Base-by-base conservation (phyloP, 2,888 invertebrate species). In the Thereva unica region DNA sequence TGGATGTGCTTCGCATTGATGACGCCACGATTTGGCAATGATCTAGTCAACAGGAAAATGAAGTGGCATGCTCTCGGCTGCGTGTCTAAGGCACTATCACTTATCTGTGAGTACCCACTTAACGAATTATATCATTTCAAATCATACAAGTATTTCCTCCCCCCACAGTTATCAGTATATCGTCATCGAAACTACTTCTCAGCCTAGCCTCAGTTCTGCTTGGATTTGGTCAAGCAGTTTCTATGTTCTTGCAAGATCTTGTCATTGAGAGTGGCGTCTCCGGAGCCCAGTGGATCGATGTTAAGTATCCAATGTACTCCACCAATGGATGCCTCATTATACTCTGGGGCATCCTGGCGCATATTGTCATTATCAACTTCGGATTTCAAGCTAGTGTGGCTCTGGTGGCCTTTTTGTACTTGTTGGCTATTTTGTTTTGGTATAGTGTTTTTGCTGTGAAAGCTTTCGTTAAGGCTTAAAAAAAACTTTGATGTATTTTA, bases 1-100 rank as follows among this genome's bases (percentile, higher is more conserved):
- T 80, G 80, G 80, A 80, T 80, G 80, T 80, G 80, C 71, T 80
- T 80, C 68, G 78, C 80, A 1, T 71, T 80, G 71, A 80, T 80
- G 80, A 80, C 80, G 34, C 80, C 80, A 1, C 76, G 80, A 6
- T 80, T 80, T 66, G 79, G 80, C 1, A 75, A 66, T 41, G 78
- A 77, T 5, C 74, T 80, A 4, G 75, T 76, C 64, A 79, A 78
- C 59, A 74, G 75, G 8, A 79, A 79, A 68, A 73, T 77, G 34
- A 75, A 78, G 45, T 80, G 80, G 80, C 78, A 79, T 69, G 77
- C 77, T 0, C 67, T 80, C 64, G 80, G 80, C 44, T 79, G 78
- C 69, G 71, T 78, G 45, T 77, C 77, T 68, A 80, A 80, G 68
- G 76, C 75, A 41, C 65, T 80, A 59, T 78, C 79, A 0, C 68